Conservation (phyloP, 2,113 vertebrate genomes). For the Nibea albiflora region DNA sequence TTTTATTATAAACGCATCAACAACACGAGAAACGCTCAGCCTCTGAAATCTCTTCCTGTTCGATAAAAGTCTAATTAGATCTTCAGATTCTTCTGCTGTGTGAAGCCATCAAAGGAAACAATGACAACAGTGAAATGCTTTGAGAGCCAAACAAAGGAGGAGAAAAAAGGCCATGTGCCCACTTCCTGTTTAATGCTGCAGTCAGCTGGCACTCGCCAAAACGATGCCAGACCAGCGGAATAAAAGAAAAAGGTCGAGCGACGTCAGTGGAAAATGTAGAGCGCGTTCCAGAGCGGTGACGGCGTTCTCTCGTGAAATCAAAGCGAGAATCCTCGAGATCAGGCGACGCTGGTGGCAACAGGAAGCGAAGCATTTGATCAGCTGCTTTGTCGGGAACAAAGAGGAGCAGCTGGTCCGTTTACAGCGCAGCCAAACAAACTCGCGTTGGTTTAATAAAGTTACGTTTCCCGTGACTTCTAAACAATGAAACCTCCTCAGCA, state of each 20-base stretch:
- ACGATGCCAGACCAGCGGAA: slow-evolving; percentile 26
- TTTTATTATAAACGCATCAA: background rate
- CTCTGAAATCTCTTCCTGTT: background rate
- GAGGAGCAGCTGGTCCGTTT: too few relatives aligned
- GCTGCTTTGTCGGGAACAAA: too few relatives aligned
- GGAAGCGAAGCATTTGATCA: too few relatives aligned
- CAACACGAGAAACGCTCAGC: background rate
- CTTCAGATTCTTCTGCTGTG: too few relatives aligned
- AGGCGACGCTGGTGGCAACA: too few relatives aligned
- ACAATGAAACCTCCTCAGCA: too few relatives aligned
- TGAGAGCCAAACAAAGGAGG: slow-evolving; percentile 48
- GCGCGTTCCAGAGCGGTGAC: background rate
- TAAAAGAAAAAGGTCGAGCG: background rate
- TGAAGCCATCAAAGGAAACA: slow-evolving; percentile 40
- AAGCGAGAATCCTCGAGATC: background rate
- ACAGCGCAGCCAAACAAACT: too few relatives aligned
- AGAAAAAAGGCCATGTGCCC: background rate
- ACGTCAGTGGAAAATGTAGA: background rate
- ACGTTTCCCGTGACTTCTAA: background rate
- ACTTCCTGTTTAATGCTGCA: slow-evolving; percentile 57
- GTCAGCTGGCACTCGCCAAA: slow-evolving; percentile 9
- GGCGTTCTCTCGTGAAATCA: background rate
- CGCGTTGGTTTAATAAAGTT: too few relatives aligned
- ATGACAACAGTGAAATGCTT: slow-evolving; percentile 9
- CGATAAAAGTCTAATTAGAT: slow-evolving; percentile 10